Percentiles rank a stretch among this genome's conserved stretches.
Conservation (phyloP, 2,888 invertebrate genomes). For the Eugnorisma glareosa region DNA sequence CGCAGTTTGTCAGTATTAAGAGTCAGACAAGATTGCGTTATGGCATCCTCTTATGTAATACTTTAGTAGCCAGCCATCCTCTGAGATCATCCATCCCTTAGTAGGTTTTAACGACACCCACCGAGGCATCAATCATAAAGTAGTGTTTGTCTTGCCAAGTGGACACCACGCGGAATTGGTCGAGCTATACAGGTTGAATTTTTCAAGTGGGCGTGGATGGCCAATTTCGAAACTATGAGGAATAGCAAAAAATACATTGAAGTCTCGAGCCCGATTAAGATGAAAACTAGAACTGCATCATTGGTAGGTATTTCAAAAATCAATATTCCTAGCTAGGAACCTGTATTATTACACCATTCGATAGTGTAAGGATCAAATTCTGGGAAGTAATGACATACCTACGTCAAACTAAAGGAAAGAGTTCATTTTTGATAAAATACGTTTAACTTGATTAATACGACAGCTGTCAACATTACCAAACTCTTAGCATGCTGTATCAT, state of each 20-base stretch:
- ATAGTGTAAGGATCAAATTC: neutral
- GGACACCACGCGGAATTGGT: neutral
- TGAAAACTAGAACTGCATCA: neutral
- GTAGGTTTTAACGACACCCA: neutral
- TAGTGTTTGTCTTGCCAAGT: neutral
- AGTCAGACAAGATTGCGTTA: constrained; percentile 4
- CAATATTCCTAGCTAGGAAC: neutral
- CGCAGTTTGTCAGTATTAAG: neutral
- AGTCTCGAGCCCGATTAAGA: neutral
- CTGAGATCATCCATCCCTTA: constrained; percentile 5
- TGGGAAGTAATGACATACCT: neutral
- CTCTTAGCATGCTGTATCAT: neutral
- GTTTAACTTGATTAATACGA: neutral
- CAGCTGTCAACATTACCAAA: neutral
- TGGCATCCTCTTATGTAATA: constrained; percentile 22
- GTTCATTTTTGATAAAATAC: too few relatives aligned
- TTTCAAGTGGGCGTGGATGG: neutral
- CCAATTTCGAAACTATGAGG: too few relatives aligned
- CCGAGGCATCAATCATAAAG: neutral
- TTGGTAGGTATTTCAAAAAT: neutral
- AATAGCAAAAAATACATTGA: neutral
- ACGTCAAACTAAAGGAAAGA: neutral
- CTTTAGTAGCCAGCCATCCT: neutral
- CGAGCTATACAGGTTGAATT: neutral
- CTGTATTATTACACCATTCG: neutral